These are phyloP conservation scores for Oxyura jamaicensis DNA, from an alignment of 2,113 vertebrate genomes.

Conservation along the genomic window DNA sequence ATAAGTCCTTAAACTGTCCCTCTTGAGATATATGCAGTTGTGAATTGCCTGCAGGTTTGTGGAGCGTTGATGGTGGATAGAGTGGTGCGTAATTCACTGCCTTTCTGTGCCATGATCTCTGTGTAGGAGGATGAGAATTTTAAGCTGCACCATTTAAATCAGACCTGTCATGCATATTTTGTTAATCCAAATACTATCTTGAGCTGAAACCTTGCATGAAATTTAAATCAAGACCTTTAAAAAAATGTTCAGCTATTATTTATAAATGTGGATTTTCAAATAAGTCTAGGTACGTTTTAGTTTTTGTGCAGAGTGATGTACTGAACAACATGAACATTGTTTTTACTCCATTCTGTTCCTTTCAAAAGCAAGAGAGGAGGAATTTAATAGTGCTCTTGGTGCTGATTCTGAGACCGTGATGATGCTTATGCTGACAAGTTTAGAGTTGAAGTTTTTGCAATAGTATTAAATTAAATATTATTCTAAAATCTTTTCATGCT, in stretches of 20 bases:
- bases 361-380: neutral
- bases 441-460: neutral
- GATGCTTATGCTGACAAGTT: neutral
- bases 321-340: neutral
- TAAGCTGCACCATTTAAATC: neutral
- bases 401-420: neutral
- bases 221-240: neutral
- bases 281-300: neutral
- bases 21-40: fast-evolving
- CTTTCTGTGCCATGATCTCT: neutral
- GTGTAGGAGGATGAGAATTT: neutral
- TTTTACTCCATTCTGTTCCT: neutral
- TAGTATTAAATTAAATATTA: neutral
- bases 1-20: neutral
- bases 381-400: neutral
- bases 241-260: neutral
- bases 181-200: neutral
- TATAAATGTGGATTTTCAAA: neutral
- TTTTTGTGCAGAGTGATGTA: neutral
- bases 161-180: neutral
- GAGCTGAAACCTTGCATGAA: neutral
- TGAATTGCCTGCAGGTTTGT: neutral
- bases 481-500: neutral
- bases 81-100: neutral
- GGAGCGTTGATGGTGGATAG: neutral